phyloP scores from a whole-genome alignment of 2,797 vertebrate genomes.

The Pogonophryne albipinna region DNA sequence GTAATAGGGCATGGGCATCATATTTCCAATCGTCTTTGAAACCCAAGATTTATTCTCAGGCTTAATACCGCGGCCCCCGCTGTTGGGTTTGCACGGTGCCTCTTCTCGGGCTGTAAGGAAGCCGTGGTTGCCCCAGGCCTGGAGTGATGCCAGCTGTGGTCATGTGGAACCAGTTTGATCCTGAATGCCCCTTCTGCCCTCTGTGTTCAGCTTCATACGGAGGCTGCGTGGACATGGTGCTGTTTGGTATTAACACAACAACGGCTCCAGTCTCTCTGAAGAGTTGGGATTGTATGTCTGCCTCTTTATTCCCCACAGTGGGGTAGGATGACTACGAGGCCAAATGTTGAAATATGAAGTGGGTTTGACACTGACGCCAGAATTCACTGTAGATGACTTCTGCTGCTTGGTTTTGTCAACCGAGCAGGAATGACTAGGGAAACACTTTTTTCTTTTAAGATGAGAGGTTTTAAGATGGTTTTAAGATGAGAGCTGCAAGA shows the following conservation, averaged over 20 bases:
- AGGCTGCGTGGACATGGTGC: conserved; percentile 51
- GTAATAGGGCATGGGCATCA: conserved; percentile 43
- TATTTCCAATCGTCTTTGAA: conserved; percentile 73
- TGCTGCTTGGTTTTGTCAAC: too few relatives aligned
- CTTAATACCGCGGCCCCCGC: conserved; percentile 53
- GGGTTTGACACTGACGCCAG: conserved; percentile 35
- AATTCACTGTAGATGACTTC: background rate
- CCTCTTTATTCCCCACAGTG: conserved; percentile 28
- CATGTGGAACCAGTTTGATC: conserved; percentile 84
- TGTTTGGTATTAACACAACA: conserved; percentile 67
- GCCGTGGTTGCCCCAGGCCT: conserved; percentile 50
- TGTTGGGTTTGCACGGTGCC: conserved; percentile 48
- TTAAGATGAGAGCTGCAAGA: too few relatives aligned
- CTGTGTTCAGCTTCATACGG: conserved; percentile 45
- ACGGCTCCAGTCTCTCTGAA: conserved; percentile 42
- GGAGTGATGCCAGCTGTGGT: conserved; percentile 69
- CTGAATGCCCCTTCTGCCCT: conserved; percentile 64
- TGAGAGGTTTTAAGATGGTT: too few relatives aligned
- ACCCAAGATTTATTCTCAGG: conserved; percentile 66
- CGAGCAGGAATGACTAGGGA: too few relatives aligned
- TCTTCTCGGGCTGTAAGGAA: conserved; percentile 39
- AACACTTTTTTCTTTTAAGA: too few relatives aligned
- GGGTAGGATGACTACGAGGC: conserved; percentile 30
- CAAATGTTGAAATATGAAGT: conserved; percentile 40
- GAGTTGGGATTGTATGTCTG: conserved; percentile 32